phyloP scores from a whole-genome alignment of 2,888 invertebrate species.

The Meiosimyza decipiens region DNA sequence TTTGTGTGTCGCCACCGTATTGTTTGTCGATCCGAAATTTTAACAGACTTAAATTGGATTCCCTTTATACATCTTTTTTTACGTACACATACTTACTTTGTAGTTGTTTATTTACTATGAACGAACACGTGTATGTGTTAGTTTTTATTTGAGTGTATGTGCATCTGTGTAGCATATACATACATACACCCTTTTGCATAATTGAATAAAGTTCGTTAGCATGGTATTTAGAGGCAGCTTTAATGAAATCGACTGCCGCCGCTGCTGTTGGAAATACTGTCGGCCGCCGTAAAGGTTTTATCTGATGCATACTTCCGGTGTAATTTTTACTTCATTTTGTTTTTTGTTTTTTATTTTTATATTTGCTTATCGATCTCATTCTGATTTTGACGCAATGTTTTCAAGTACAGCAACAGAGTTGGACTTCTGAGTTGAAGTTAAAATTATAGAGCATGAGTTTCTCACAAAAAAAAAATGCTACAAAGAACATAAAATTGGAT shows the following conservation, averaged over 20 bases:
- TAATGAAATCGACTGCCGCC: conserved; percentile 34
- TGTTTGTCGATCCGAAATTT: conserved; percentile 18
- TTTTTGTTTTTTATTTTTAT: no score
- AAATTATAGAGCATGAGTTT: no score
- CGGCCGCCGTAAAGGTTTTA: conserved; percentile 39
- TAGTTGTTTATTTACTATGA: not conserved
- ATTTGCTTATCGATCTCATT: no score
- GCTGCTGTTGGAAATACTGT: conserved; percentile 34
- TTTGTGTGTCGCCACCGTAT: not conserved
- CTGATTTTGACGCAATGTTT: no score
- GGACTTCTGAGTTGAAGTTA: no score
- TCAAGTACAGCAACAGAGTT: no score
- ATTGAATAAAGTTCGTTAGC: conserved; percentile 47
- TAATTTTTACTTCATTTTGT: no score
- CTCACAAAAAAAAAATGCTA: no score
- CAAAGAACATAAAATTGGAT: no score
- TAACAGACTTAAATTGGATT: conserved; percentile 24
- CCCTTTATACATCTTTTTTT: not conserved
- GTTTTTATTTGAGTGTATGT: conserved; percentile 27
- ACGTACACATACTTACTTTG: not conserved
- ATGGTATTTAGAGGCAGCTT: conserved; percentile 42
- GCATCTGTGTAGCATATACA: conserved; percentile 5
- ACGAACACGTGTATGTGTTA: not conserved
- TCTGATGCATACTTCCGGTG: conserved; percentile 36
- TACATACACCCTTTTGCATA: conserved; percentile 39